Percentiles rank a stretch among this genome's conserved stretches.
Evolutionary conservation across 2,113 vertebrate species (phyloP).

Genomic region (Gracilinanus agilis): DNA sequence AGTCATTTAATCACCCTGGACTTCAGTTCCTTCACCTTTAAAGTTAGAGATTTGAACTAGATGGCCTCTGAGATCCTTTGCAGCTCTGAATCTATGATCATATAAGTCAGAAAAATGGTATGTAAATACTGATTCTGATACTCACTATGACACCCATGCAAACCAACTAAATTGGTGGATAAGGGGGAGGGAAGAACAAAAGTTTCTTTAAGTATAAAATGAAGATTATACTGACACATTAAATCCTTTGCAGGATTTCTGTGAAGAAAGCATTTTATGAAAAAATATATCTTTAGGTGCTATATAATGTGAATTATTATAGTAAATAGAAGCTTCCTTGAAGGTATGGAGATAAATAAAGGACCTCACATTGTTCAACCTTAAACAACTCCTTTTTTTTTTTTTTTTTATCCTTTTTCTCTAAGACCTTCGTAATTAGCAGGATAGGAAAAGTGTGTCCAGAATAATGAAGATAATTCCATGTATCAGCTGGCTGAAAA

Average conservation of each 20-base stretch:
- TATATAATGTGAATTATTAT: not conserved
- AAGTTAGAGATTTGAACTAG: not conserved
- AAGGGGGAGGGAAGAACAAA: not conserved
- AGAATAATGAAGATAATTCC: slow-evolving; percentile 64
- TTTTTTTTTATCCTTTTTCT: no score
- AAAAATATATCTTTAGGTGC: not conserved
- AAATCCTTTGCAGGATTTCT: not conserved
- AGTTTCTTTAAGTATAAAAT: not conserved
- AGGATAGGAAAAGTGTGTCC: slow-evolving; percentile 71
- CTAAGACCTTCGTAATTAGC: not conserved
- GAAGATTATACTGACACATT: not conserved
- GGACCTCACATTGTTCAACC: not conserved
- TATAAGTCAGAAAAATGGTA: not conserved
- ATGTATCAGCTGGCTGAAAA: not conserved
- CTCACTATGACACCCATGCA: not conserved
- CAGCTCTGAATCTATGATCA: not conserved
- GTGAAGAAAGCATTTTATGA: not conserved
- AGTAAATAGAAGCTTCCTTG: not conserved
- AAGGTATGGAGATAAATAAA: not conserved
- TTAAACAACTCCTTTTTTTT: not conserved
- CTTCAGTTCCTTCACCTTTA: not conserved
- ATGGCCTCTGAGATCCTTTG: not conserved
- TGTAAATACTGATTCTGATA: not conserved
- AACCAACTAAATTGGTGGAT: not conserved
- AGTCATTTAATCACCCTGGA: not conserved